Evolutionary conservation across 1,140 invertebrate genomes (phyloP).

Genomic region (Agrilus planipennis): DNA sequence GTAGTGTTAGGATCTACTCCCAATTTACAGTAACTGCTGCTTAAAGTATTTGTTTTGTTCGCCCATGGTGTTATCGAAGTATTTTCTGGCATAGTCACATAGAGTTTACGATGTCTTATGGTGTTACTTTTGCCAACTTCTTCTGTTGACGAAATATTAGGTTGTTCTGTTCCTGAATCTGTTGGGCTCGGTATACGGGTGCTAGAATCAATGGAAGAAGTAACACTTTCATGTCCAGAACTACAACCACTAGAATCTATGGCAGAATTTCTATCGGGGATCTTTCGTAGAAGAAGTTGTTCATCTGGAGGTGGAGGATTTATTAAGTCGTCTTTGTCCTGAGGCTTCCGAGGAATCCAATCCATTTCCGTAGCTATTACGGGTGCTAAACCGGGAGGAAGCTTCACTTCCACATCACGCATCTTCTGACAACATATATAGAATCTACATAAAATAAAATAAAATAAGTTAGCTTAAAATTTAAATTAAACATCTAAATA

Average conservation of each 20-base stretch:
- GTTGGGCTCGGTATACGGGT: slow-evolving; percentile 37
- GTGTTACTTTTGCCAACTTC: slow-evolving; percentile 2
- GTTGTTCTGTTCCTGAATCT: slow-evolving; percentile 28
- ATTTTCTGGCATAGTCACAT: slow-evolving; percentile 4
- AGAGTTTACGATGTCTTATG: not conserved
- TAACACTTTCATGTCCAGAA: slow-evolving; percentile 44
- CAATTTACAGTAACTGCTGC: not conserved
- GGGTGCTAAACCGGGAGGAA: slow-evolving; percentile 41
- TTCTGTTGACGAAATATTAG: slow-evolving; percentile 1
- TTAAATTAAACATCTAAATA: slow-evolving; percentile 8
- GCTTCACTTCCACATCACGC: slow-evolving; percentile 41
- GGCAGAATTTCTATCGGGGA: slow-evolving; percentile 31
- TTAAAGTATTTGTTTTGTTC: not conserved
- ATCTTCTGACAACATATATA: slow-evolving; percentile 40
- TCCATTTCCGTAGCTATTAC: slow-evolving; percentile 13
- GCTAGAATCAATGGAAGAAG: slow-evolving; percentile 42
- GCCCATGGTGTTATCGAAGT: not conserved
- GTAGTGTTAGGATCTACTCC: slow-evolving; percentile 3
- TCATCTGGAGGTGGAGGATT: slow-evolving; percentile 1
- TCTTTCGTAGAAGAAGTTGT: slow-evolving; percentile 23
- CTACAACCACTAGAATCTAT: slow-evolving; percentile 46
- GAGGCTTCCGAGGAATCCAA: slow-evolving; percentile 11
- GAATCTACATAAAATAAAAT: too few relatives aligned
- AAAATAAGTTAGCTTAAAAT: too few relatives aligned
- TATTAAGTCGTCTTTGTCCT: not conserved